Evolutionary conservation across 2,797 vertebrate species (phyloP).

Genomic region (Lindbergichthys nudifrons): DNA sequence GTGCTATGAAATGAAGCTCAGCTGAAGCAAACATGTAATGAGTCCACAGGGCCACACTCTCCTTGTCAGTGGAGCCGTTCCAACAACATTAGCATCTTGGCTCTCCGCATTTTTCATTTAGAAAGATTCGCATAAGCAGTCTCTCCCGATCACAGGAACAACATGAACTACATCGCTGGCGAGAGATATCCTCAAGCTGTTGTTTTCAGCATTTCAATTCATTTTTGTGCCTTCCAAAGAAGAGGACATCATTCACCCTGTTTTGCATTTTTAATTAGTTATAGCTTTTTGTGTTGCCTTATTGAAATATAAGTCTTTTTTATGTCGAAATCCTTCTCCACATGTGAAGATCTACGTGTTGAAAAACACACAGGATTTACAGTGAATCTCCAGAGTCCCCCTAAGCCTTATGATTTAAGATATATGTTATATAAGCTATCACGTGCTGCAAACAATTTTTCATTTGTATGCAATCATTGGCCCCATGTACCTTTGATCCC

Average conservation of each 20-base stretch:
- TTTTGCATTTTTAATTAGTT: neutral
- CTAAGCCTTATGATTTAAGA: neutral
- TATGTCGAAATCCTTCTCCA: neutral
- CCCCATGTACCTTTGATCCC: constrained; percentile 26
- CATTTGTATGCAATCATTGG: neutral
- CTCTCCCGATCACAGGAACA: constrained; percentile 70
- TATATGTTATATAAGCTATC: neutral
- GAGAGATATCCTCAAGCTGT: constrained; percentile 65
- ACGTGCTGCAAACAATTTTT: neutral
- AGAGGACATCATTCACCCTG: constrained; percentile 5
- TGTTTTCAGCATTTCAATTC: constrained; percentile 52
- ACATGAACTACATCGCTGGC: constrained; percentile 47
- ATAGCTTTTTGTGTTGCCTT: constrained; percentile 2
- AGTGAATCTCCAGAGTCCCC: neutral
- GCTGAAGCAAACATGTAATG: constrained; percentile 49
- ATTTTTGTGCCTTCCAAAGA: constrained; percentile 25
- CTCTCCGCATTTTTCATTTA: constrained; percentile 63
- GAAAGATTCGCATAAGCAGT: constrained; percentile 47
- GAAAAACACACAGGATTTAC: neutral
- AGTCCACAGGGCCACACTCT: constrained; percentile 49
- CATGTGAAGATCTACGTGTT: neutral
- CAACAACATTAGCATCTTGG: constrained; percentile 66
- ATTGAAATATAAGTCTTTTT: neutral
- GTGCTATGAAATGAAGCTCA: constrained; percentile 51
- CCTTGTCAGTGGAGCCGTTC: constrained; percentile 53